Conservation (phyloP, 1,140 invertebrate species). For the Stegodyphus mimosarum region DNA sequence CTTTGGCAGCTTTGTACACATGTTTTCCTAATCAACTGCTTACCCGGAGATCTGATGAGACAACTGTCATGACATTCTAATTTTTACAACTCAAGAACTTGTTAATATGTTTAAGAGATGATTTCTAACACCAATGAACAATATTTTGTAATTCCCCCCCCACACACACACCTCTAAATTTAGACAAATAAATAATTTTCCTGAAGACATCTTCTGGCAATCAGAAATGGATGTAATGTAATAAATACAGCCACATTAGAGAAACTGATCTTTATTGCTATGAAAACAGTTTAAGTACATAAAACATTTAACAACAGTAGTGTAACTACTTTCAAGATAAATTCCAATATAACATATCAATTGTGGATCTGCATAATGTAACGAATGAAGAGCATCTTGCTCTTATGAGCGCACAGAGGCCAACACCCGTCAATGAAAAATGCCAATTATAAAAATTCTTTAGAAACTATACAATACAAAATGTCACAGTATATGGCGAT, state of each 20-base stretch:
- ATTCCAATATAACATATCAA: slow-evolving; percentile 34
- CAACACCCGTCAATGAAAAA: slow-evolving; percentile 44
- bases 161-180: no score
- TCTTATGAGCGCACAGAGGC: slow-evolving; percentile 30
- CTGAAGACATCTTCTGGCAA: no score
- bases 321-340: slow-evolving; percentile 48
- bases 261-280: slow-evolving; percentile 57
- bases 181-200: no score
- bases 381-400: slow-evolving; percentile 40
- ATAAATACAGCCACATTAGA: background rate
- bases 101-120: no score
- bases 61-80: no score
- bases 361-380: slow-evolving; percentile 32
- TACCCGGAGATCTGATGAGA: no score
- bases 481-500: slow-evolving; percentile 50
- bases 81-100: no score
- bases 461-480: slow-evolving; percentile 24
- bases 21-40: no score
- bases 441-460: slow-evolving; percentile 44
- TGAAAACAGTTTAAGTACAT: slow-evolving; percentile 58
- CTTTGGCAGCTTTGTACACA: no score
- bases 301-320: slow-evolving; percentile 57
- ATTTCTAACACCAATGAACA: no score
- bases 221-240: background rate
- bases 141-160: no score